Evolutionary conservation across 1,140 invertebrate species (phyloP).

Genomic region (Pollicipes pollicipes): DNA sequence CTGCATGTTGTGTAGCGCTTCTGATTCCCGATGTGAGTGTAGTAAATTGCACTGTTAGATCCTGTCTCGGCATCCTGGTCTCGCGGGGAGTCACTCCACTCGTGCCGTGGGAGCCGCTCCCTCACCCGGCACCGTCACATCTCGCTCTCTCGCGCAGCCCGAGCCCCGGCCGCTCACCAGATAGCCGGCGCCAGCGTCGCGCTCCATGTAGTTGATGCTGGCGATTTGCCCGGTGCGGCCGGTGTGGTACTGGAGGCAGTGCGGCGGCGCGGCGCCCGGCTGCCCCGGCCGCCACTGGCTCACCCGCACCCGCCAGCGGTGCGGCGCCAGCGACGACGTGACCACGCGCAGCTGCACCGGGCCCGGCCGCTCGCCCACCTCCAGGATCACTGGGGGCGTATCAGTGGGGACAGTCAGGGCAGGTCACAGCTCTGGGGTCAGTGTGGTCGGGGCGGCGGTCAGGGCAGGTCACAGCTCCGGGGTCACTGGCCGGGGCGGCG

Average conservation of each 20-base stretch:
- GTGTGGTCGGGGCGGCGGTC: neutral
- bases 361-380: slow-evolving; percentile 39
- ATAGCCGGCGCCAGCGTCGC: too few relatives aligned
- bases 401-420: neutral
- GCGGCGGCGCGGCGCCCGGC: neutral
- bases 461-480: too few relatives aligned
- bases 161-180: too few relatives aligned
- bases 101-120: neutral
- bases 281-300: neutral
- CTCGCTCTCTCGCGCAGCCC: neutral
- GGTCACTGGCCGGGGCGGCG: neutral
- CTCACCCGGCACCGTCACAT: neutral
- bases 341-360: slow-evolving; percentile 45
- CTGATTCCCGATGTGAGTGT: neutral
- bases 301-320: neutral
- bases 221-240: neutral
- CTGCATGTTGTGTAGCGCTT: neutral
- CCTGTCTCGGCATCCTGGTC: neutral
- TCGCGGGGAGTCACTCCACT: neutral
- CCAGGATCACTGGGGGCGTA: slow-evolving; percentile 48
- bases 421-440: neutral
- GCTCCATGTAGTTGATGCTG: neutral
- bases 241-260: neutral
- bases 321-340: slow-evolving; percentile 23
- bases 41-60: too few relatives aligned